Conservation (phyloP, 2,113 vertebrate genomes). For the Aldabrachelys gigantea region DNA sequence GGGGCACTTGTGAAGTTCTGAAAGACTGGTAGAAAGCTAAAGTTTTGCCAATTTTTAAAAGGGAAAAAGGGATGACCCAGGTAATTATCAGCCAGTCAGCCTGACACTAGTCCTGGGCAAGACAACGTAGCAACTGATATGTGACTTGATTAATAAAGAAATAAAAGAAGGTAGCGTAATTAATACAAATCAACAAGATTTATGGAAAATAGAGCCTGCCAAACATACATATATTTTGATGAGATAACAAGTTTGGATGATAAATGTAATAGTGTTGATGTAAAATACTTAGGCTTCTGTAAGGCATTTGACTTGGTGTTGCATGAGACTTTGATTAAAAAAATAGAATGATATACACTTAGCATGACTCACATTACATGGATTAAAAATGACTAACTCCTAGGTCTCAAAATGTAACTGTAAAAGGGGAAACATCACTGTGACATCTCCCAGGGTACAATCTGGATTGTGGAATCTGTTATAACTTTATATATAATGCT, state of each 20-base stretch:
- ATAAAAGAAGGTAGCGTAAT: neutral
- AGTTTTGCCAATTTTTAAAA: neutral
- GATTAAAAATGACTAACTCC: neutral
- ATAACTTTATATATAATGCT: neutral
- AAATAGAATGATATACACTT: too few species aligned
- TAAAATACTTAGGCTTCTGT: too few species aligned
- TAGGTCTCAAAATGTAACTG: neutral
- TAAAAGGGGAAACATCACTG: neutral
- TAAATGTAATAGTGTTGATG: neutral
- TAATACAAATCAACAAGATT: neutral
- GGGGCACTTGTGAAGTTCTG: neutral
- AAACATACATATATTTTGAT: neutral
- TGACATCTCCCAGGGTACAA: neutral
- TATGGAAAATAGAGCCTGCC: neutral
- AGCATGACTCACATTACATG: too few species aligned
- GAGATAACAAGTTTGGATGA: neutral
- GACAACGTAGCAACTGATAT: neutral
- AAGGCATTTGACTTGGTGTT: too few species aligned
- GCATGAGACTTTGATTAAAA: too few species aligned
- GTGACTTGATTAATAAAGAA: neutral
- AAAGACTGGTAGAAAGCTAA: neutral
- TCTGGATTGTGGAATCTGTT: neutral
- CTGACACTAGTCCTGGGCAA: neutral
- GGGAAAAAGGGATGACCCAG: neutral
- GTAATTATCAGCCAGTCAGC: neutral